Conservation (phyloP, 2,113 vertebrate species). For the Vombatus ursinus region DNA sequence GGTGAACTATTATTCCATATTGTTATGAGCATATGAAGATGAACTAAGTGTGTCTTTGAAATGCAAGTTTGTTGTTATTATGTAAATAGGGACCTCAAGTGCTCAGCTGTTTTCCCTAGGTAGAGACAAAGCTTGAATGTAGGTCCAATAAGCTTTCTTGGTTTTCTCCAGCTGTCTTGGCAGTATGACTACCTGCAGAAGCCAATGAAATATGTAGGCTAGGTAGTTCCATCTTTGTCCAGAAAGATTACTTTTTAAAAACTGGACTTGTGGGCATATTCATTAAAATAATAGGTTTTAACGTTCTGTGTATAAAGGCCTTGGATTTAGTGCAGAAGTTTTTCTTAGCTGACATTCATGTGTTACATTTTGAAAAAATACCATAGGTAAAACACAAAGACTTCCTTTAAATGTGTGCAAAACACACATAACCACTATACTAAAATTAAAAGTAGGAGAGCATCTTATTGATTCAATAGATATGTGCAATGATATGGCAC, state of each 20-base stretch:
- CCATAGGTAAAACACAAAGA: not conserved
- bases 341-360: conserved; percentile 9
- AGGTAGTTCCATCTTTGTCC: conserved; percentile 69
- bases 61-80: conserved; percentile 64
- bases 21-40: conserved; percentile 64
- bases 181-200: conserved; percentile 77
- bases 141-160: conserved; percentile 70
- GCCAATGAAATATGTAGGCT: conserved; percentile 75
- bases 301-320: conserved; percentile 30
- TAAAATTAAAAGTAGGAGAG: conserved; percentile 31
- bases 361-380: conserved; percentile 37
- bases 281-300: conserved; percentile 61
- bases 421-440: not conserved
- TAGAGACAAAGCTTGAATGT: conserved; percentile 72
- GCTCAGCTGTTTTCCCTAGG: conserved; percentile 78
- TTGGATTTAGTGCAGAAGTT: conserved; percentile 28
- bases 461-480: not conserved
- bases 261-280: conserved; percentile 52
- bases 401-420: not conserved
- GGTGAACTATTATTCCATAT: conserved; percentile 54
- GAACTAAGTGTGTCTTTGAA: conserved; percentile 69
- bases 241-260: conserved; percentile 50
- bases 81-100: conserved; percentile 69
- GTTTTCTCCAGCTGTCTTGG: conserved; percentile 82
- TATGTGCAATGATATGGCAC: not conserved